A percentile compares a stretch with the other conserved stretches of the same genome.
Evolutionary conservation across 2,113 vertebrate genomes (phyloP).

Genomic region (Mesocricetus auratus): DNA sequence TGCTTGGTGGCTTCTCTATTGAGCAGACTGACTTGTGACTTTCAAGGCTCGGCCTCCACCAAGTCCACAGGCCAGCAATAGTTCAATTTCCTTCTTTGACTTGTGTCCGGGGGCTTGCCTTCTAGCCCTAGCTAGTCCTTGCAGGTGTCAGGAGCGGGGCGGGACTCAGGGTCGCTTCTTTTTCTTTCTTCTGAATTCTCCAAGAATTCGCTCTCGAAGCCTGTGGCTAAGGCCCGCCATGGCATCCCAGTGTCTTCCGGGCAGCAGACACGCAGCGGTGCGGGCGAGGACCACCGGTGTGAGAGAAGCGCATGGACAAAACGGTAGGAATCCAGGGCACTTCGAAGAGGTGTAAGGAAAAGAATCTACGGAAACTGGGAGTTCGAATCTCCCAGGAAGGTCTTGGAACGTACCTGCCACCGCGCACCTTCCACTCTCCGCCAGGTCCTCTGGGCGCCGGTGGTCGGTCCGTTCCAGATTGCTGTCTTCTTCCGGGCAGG

Average conservation of each 20-base stretch:
- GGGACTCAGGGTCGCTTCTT: neutral
- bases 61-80: accelerated
- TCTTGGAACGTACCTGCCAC: neutral
- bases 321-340: neutral
- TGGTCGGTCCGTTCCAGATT: neutral
- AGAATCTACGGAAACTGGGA: neutral
- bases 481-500: neutral
- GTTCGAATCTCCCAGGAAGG: neutral
- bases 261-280: neutral
- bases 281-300: accelerated
- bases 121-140: neutral
- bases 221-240: too few species aligned
- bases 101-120: neutral
- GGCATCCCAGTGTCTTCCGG: accelerated
- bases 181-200: accelerated
- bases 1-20: neutral
- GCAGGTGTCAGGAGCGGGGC: neutral
- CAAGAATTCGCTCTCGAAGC: accelerated
- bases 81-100: too few species aligned
- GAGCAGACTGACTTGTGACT: neutral
- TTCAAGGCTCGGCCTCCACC: neutral
- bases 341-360: neutral
- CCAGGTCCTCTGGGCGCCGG: neutral
- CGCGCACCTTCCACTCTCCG: too few species aligned
- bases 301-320: neutral